Evolutionary conservation across 1,140 invertebrate genomes (phyloP).

Genomic region (Ruditapes philippinarum): DNA sequence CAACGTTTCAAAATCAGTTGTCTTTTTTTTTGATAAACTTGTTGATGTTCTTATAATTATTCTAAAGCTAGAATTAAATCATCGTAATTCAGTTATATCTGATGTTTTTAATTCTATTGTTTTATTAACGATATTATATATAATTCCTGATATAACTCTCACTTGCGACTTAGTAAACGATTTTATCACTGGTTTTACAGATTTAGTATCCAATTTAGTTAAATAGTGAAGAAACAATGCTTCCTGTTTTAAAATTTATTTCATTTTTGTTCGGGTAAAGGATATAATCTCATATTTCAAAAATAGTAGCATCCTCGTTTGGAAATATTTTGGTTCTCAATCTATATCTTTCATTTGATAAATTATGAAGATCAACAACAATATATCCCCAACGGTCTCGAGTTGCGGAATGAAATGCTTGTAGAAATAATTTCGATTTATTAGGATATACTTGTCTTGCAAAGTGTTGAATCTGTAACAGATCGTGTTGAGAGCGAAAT

Average conservation of each 20-base stretch:
- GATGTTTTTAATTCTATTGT: background rate
- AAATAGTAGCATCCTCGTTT: conserved; percentile 5
- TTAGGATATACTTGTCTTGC: background rate
- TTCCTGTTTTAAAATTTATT: background rate
- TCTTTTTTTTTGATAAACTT: background rate
- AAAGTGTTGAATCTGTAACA: background rate
- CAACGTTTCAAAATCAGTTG: background rate
- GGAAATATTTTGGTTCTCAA: background rate
- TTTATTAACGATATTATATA: background rate
- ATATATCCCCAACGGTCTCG: background rate
- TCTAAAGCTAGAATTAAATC: background rate
- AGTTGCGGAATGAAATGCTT: background rate
- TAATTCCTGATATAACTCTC: background rate
- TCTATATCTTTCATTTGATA: background rate
- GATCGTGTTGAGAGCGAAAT: background rate
- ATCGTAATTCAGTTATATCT: background rate
- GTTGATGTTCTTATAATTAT: background rate
- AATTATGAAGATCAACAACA: background rate
- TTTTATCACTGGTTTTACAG: background rate
- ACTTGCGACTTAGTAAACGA: background rate
- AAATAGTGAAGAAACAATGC: background rate
- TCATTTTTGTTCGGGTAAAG: background rate
- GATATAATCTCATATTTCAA: background rate
- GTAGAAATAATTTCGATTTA: background rate
- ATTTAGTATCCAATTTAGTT: background rate